phyloP scores from a whole-genome alignment of 2,888 invertebrate genomes.

The Metopia argyrocephala region DNA sequence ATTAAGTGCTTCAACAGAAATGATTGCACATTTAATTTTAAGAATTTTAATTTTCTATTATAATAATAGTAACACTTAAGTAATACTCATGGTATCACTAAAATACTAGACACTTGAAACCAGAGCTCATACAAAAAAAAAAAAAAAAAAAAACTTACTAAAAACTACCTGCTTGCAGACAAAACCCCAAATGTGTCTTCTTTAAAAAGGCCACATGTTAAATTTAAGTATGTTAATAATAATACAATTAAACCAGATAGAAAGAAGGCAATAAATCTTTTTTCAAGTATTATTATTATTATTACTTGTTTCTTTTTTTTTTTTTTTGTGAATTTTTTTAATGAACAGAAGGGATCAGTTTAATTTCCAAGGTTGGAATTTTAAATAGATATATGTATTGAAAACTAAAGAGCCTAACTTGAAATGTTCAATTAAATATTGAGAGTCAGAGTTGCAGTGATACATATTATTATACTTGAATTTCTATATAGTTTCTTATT shows the following conservation, averaged over 20 bases:
- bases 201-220: slow-evolving; percentile 14
- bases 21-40: background rate
- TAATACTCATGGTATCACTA: slow-evolving; percentile 11
- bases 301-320: too few species aligned
- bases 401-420: background rate
- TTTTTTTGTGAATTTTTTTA: too few species aligned
- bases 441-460: background rate
- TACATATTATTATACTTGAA: background rate
- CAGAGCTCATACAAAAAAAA: background rate
- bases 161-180: slow-evolving; percentile 18
- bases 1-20: background rate
- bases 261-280: slow-evolving; percentile 31
- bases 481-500: too few species aligned
- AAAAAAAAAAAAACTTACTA: too few species aligned
- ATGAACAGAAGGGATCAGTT: too few species aligned
- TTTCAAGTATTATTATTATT: slow-evolving; percentile 11
- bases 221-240: slow-evolving; percentile 11
- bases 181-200: background rate
- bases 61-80: slow-evolving; percentile 19
- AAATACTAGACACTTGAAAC: slow-evolving; percentile 16
- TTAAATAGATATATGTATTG: background rate
- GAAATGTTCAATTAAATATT: background rate
- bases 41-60: slow-evolving; percentile 7
- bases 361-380: background rate
- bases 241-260: slow-evolving; percentile 18